phyloP scores from a whole-genome alignment of 2,797 vertebrate genomes.

The Melanotaenia pygmaea region DNA sequence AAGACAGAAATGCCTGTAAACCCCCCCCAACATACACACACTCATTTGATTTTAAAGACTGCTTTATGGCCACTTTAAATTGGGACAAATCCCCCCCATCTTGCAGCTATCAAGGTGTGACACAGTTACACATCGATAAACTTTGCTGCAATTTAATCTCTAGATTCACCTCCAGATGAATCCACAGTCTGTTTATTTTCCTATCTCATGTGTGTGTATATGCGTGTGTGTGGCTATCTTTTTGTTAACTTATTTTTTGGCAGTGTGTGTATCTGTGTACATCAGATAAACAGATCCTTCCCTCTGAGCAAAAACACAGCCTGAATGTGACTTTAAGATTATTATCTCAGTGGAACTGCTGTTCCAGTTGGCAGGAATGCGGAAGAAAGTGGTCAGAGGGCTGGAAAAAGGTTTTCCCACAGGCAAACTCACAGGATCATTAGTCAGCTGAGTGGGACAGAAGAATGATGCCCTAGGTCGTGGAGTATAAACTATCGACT shows the following conservation, averaged over 20 bases:
- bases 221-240: neutral
- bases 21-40: neutral
- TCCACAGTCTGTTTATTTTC: conserved; percentile 7
- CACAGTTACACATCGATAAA: neutral
- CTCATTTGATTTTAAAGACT: no score
- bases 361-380: conserved; percentile 62
- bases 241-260: conserved; percentile 13
- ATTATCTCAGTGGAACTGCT: conserved; percentile 52
- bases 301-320: conserved; percentile 44
- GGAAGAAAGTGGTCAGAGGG: conserved; percentile 60
- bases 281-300: conserved; percentile 67
- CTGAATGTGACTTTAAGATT: conserved; percentile 59
- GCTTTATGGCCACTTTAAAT: no score
- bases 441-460: conserved; percentile 51
- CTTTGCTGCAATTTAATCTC: conserved; percentile 16
- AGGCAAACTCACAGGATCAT: conserved; percentile 34
- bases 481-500: conserved; percentile 31
- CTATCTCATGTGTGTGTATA: conserved; percentile 8
- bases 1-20: neutral
- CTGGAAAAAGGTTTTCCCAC: conserved; percentile 66
- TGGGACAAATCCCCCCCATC: neutral
- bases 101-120: neutral
- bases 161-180: conserved; percentile 16
- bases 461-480: conserved; percentile 21
- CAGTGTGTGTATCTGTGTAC: conserved; percentile 38